phyloP scores from a whole-genome alignment of 1,140 invertebrate species.

The Reticulitermes speratus region DNA sequence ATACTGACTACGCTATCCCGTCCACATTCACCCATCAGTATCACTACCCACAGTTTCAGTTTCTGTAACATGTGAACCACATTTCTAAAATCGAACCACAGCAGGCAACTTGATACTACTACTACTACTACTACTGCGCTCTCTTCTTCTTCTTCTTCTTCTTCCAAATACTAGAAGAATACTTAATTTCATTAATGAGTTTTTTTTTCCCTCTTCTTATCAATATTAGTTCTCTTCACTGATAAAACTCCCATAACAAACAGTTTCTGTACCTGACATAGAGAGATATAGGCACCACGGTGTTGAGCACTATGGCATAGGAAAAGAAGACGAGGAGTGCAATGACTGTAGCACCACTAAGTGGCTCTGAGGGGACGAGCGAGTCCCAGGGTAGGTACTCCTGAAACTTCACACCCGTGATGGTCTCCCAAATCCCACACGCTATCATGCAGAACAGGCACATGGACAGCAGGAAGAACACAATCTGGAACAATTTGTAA shows the following conservation, averaged over 20 bases:
- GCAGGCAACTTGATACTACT: too few species aligned
- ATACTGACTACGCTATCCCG: too few species aligned
- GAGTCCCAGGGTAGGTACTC: constrained; percentile 93
- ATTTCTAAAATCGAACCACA: too few species aligned
- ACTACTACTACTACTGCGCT: too few species aligned
- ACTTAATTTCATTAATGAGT: too few species aligned
- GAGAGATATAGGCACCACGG: constrained; percentile 98
- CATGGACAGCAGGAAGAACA: constrained; percentile 95
- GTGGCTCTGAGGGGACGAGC: constrained; percentile 77
- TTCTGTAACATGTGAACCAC: too few species aligned
- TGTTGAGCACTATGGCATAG: constrained; percentile 99
- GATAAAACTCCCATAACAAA: not conserved
- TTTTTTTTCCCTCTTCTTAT: too few species aligned
- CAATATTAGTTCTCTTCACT: too few species aligned
- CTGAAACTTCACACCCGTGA: constrained; percentile 89
- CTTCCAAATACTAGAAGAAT: too few species aligned
- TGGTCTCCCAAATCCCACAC: constrained; percentile 96
- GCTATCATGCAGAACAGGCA: constrained; percentile 97
- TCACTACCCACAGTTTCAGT: too few species aligned
- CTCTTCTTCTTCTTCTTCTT: too few species aligned
- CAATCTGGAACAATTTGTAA: constrained; percentile 73
- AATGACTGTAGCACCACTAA: constrained; percentile 86
- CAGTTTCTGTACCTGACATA: constrained; percentile 82
- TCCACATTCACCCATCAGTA: too few species aligned
- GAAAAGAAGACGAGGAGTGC: constrained; percentile 98